phyloP scores from a whole-genome alignment of 1,140 invertebrate species.

The Oryzaephilus surinamensis region DNA sequence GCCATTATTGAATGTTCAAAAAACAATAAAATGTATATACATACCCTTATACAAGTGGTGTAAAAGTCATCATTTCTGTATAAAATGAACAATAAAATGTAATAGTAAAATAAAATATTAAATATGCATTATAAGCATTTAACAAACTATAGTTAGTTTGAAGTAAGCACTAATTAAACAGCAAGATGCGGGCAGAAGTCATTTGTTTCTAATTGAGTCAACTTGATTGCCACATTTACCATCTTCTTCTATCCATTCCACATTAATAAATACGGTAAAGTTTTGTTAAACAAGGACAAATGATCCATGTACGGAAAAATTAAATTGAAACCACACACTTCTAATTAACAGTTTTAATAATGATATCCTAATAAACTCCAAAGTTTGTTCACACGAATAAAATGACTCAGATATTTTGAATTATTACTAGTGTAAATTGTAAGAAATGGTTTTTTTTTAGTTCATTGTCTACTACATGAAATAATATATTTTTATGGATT shows the following conservation, averaged over 20 bases:
- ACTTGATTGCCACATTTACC: conserved; percentile 16
- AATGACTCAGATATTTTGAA: conserved; percentile 22
- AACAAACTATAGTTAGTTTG: conserved; percentile 22
- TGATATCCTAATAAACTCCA: conserved; percentile 22
- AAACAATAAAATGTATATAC: too few relatives aligned
- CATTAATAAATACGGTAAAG: too few relatives aligned
- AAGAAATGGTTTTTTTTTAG: too few relatives aligned
- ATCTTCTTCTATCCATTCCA: not conserved
- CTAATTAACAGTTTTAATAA: conserved; percentile 23
- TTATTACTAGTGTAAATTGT: conserved; percentile 9
- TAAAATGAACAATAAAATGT: too few relatives aligned
- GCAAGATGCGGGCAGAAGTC: conserved; percentile 26
- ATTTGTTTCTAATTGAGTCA: conserved; percentile 28
- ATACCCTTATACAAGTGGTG: too few relatives aligned
- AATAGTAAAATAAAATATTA: too few relatives aligned
- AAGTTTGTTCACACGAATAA: conserved; percentile 22
- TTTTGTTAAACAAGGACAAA: conserved; percentile 7
- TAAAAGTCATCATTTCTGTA: too few relatives aligned
- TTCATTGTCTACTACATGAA: conserved; percentile 1
- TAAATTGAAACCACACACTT: conserved; percentile 1
- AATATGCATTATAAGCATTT: too few relatives aligned
- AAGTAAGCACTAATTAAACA: conserved; percentile 26
- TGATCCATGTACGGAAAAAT: conserved; percentile 7
- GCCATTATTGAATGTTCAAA: too few relatives aligned
- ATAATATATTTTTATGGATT: conserved; percentile 5